Conservation (phyloP, 2,888 invertebrate genomes). For the Dryadula phaetusa region DNA sequence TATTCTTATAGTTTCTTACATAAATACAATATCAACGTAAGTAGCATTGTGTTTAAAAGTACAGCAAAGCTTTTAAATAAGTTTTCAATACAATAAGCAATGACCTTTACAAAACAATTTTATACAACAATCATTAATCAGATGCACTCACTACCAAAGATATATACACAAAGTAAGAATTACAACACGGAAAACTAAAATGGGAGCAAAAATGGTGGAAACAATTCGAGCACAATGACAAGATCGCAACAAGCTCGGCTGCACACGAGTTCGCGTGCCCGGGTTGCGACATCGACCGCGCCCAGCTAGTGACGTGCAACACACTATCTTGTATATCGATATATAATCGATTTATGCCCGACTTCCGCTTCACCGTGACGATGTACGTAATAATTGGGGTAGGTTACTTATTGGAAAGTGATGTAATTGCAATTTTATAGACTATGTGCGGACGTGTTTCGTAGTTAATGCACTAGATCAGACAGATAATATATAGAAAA, state of each 20-base stretch:
- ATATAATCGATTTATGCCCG: constrained; percentile 37
- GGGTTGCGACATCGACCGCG: constrained; percentile 70
- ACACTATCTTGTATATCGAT: constrained; percentile 54
- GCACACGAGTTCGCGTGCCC: constrained; percentile 69
- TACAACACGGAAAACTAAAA: constrained; percentile 50
- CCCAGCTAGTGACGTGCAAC: constrained; percentile 70
- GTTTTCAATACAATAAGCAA: too few species aligned
- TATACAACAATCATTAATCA: constrained; percentile 22
- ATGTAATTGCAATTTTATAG: constrained; percentile 19
- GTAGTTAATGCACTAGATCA: background rate
- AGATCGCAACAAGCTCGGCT: constrained; percentile 54
- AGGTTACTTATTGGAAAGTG: constrained; percentile 24
- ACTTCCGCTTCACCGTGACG: constrained; percentile 38
- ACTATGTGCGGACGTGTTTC: background rate
- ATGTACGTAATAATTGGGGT: constrained; percentile 22
- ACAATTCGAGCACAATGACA: constrained; percentile 53
- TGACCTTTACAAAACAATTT: constrained; percentile 23
- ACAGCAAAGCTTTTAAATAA: too few species aligned
- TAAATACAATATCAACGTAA: too few species aligned
- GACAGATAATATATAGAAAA: too few species aligned
- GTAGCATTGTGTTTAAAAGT: too few species aligned
- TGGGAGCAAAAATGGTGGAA: constrained; percentile 50
- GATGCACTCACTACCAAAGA: constrained; percentile 8
- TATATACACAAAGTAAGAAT: constrained; percentile 36
- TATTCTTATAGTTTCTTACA: too few species aligned